Conservation (phyloP, 2,888 invertebrate genomes). For the Trissolcus japonicus region DNA sequence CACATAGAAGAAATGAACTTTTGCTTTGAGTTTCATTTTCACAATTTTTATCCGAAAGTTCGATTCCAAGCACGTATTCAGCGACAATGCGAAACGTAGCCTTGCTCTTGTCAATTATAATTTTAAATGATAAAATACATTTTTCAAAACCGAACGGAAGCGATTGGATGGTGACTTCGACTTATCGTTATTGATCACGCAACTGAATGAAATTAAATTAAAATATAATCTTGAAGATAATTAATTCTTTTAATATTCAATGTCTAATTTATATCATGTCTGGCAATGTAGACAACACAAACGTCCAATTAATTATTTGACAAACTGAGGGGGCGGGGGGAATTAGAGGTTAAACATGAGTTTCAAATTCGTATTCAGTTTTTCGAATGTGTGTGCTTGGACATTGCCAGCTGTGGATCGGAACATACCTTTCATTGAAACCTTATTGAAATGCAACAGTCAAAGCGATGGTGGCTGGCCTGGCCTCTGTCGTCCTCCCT, state of each 20-base stretch:
- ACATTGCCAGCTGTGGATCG: conserved; percentile 62
- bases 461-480: conserved; percentile 61
- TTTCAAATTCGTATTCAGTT: conserved; percentile 61
- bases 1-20: conserved; percentile 15
- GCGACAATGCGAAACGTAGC: conserved; percentile 19
- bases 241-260: conserved; percentile 1
- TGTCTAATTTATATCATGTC: conserved; percentile 10
- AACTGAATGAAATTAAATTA: too few species aligned
- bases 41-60: conserved; percentile 26
- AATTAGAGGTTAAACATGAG: conserved; percentile 45
- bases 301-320: conserved; percentile 23
- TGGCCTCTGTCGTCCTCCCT: conserved; percentile 60
- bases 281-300: conserved; percentile 15
- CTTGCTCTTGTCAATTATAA: conserved; percentile 17
- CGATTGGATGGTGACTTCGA: too few species aligned
- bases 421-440: conserved; percentile 69
- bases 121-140: conserved; percentile 9
- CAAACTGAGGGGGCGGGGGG: conserved; percentile 13
- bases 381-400: conserved; percentile 65
- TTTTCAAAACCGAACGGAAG: background rate
- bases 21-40: conserved; percentile 34
- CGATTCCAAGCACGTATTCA: conserved; percentile 26
- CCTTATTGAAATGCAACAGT: conserved; percentile 68
- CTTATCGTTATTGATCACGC: too few species aligned
- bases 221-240: too few species aligned